Base-by-base conservation (phyloP, 2,888 invertebrate species). In the Mythimna ferrago region DNA sequence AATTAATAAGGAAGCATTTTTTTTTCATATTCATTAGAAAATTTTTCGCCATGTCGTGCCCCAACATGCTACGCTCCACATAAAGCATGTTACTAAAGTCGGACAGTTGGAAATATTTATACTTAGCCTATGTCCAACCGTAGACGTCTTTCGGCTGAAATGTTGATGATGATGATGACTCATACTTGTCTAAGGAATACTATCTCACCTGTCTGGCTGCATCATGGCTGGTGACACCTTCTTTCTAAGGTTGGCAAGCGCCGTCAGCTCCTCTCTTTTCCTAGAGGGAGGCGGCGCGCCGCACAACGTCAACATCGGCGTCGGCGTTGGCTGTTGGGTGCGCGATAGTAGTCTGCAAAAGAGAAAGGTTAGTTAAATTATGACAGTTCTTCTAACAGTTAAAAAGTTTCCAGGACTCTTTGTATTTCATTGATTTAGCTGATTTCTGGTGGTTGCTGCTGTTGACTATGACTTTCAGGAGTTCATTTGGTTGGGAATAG, bases 201-300 rank as follows among this genome's bases (percentile, higher is more conserved):
- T 0, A 16, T 69, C 87, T 88, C 72, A 94, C 95, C 83, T 93
- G 85, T 91, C 92, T 68, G 90, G 93, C 91, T 89, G 94, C 86
- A 95, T 95, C 93, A 91, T 95, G 89, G 96, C 97, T 84, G 93
- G 97, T 80, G 95, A 96, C 63, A 98, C 97, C 87, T 97, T 97
- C 91, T 97, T 97, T 84, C 97, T 95, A 72, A 98, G 95, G 92
- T 98, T 98, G 87, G 97, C 97, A 88, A 98, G 95, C 56, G 97
- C 97, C 65, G 96, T 96, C 77, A 97, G 97, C 93, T 98, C 98
- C 91, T 98, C 98, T 54, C 97, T 96, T 78, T 97, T 95, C 78
- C 97, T 97, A 60, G 98, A 98, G 83, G 97, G 97, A 86, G 97
- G 97, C 86, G 96, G 95, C 72, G 96, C 96, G 6, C 96, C 94